These are phyloP conservation scores for Suncus etruscus DNA, from an alignment of 2,113 vertebrate genomes.

Conservation along the genomic window DNA sequence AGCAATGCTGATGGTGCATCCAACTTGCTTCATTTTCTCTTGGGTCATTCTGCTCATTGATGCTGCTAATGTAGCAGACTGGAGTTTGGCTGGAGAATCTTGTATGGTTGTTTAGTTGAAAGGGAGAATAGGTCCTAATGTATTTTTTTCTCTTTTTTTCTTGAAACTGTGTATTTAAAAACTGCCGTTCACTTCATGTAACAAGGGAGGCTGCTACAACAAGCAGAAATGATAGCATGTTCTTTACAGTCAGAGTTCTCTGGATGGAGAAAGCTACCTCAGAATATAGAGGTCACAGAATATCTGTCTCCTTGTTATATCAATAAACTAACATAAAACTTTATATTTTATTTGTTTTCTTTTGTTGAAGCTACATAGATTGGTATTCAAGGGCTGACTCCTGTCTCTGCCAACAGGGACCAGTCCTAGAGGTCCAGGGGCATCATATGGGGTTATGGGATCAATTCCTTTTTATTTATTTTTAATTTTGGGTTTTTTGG, in stretches of 20 bases:
- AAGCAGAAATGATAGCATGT: neutral
- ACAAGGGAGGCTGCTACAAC: neutral
- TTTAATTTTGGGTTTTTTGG: no score
- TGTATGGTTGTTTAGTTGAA: slow-evolving; percentile 1
- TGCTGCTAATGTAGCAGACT: slow-evolving; percentile 43
- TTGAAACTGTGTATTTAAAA: neutral
- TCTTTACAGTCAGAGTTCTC: neutral
- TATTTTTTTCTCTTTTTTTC: slow-evolving; percentile 7
- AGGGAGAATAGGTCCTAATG: neutral
- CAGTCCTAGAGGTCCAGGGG: no score
- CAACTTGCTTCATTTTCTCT: neutral
- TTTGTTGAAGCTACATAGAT: no score
- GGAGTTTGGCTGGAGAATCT: neutral
- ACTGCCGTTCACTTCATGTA: neutral
- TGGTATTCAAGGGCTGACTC: no score
- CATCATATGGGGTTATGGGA: no score
- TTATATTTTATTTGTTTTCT: no score
- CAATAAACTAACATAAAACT: no score
- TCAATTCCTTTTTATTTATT: no score
- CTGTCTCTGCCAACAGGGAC: no score
- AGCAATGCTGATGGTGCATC: slow-evolving; percentile 56
- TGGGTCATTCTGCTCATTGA: slow-evolving; percentile 55
- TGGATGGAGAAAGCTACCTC: neutral
- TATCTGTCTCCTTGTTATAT: neutral
- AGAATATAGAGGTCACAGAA: neutral